phyloP scores from a whole-genome alignment of 2,113 vertebrate species.

The Rallus limicola region DNA sequence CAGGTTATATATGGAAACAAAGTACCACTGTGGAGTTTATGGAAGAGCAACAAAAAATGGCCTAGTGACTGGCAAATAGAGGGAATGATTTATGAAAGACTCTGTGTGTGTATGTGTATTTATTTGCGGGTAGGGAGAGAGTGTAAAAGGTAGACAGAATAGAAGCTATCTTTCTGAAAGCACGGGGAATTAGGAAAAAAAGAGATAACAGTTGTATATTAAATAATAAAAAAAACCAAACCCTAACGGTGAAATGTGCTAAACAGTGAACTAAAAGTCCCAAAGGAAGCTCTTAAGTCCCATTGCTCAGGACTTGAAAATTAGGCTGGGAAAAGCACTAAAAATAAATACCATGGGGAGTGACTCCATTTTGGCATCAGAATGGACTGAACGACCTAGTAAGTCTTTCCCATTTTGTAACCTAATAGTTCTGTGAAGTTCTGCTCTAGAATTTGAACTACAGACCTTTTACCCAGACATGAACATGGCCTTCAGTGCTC shows the following conservation, averaged over 20 bases:
- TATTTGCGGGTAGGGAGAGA: neutral
- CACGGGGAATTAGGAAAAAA: rapidly evolving
- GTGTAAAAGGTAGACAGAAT: neutral
- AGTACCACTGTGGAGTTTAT: neutral
- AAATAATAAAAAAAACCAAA: neutral
- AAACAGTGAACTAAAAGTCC: neutral
- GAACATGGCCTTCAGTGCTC: neutral
- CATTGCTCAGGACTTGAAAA: neutral
- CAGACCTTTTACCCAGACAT: neutral
- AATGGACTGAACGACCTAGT: neutral
- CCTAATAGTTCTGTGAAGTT: neutral
- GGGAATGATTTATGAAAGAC: neutral
- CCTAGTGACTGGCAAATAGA: neutral
- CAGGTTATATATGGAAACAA: neutral
- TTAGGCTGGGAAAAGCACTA: neutral
- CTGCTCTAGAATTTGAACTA: neutral
- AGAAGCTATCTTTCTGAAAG: neutral
- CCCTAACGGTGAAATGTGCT: neutral
- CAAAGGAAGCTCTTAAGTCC: neutral
- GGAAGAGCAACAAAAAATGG: neutral
- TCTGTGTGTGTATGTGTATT: neutral
- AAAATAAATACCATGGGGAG: neutral
- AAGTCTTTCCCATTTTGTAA: neutral
- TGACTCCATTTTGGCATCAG: neutral
- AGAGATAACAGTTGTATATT: neutral